Percentiles rank a stretch among this genome's conserved stretches.
These are phyloP conservation scores for Semicossyphus pulcher DNA, from an alignment of 2,113 vertebrate genomes.

Conservation along the genomic window DNA sequence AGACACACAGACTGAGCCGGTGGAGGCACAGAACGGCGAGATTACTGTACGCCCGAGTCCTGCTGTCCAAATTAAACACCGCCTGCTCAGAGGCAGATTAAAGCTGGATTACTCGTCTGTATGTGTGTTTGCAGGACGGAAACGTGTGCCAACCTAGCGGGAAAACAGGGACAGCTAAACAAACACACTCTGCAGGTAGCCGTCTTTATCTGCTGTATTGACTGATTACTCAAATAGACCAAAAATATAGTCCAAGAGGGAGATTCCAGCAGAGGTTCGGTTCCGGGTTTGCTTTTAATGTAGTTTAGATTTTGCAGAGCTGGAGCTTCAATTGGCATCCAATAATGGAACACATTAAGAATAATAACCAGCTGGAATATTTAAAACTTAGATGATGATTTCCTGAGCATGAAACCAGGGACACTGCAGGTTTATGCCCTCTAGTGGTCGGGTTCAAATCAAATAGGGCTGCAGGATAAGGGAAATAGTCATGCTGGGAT, in stretches of 20 bases:
- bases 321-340: no score
- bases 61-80: neutral
- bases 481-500: no score
- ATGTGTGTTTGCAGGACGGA: neutral
- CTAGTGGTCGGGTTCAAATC: no score
- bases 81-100: slow-evolving; percentile 4
- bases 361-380: no score
- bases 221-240: neutral
- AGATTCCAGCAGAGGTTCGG: neutral
- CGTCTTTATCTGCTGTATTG: neutral
- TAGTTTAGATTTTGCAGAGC: no score
- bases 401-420: no score
- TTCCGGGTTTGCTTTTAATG: no score
- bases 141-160: slow-evolving; percentile 12
- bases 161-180: neutral
- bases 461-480: no score
- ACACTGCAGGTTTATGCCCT: no score
- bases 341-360: no score
- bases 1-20: neutral
- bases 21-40: neutral
- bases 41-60: neutral
- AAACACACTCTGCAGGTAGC: neutral
- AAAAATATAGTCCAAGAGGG: neutral
- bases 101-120: neutral
- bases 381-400: no score